Evolutionary conservation across 2,888 invertebrate genomes (phyloP).

Genomic region (Clanis bilineata): DNA sequence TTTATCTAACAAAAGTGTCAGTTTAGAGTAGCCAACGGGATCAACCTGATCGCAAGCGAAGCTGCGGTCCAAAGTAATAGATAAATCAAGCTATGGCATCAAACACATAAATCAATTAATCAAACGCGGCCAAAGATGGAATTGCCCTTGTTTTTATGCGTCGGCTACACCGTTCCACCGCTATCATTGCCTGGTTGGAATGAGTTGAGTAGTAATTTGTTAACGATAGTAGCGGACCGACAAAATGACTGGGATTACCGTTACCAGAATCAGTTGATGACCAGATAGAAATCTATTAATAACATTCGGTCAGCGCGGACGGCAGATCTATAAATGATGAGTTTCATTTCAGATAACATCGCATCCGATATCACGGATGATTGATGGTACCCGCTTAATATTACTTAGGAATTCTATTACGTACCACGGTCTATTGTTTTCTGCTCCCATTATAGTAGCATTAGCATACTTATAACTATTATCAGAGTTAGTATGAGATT

Average conservation of each 20-base stretch:
- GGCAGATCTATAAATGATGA: conserved; percentile 81
- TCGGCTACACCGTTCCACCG: conserved; percentile 5
- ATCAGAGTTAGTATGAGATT: background rate
- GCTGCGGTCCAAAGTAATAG: no score
- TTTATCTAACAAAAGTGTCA: no score
- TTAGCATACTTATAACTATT: conserved; percentile 54
- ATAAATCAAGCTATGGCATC: background rate
- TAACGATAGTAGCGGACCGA: conserved; percentile 62
- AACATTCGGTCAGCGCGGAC: conserved; percentile 76
- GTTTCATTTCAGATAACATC: conserved; percentile 81
- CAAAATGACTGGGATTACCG: conserved; percentile 71
- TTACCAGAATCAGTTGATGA: conserved; percentile 76
- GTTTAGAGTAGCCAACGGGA: no score
- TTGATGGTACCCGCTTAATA: conserved; percentile 69
- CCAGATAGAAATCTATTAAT: conserved; percentile 80
- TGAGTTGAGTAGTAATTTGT: conserved; percentile 69
- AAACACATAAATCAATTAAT: conserved; percentile 14
- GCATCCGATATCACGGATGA: conserved; percentile 70
- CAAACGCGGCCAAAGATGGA: background rate
- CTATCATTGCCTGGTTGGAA: conserved; percentile 32
- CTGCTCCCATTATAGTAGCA: conserved; percentile 66
- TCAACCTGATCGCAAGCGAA: no score
- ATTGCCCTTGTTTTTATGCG: conserved; percentile 1
- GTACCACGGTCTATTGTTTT: conserved; percentile 66
- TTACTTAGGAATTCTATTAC: conserved; percentile 78